These are phyloP conservation scores for Tineola bisselliella DNA, from an alignment of 2,888 invertebrate genomes.

Conservation along the genomic window DNA sequence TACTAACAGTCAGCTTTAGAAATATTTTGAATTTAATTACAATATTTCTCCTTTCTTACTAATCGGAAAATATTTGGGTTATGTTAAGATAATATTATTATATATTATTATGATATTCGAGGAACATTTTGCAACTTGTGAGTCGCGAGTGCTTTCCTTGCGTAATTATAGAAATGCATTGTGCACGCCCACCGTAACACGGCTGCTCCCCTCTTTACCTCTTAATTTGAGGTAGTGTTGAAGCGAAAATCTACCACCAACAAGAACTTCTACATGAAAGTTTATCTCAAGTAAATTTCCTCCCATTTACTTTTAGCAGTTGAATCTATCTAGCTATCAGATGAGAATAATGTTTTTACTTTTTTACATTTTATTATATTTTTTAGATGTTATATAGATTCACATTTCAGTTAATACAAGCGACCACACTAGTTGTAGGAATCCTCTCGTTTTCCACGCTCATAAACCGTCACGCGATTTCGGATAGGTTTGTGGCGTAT, in stretches of 20 bases:
- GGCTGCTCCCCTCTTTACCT: constrained; percentile 34
- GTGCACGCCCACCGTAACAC: constrained; percentile 38
- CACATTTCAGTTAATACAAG: too few relatives aligned
- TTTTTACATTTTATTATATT: too few relatives aligned
- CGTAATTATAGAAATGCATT: constrained; percentile 60
- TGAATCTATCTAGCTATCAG: background rate
- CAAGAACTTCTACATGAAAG: background rate
- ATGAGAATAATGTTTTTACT: too few relatives aligned
- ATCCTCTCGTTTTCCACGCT: constrained; percentile 30
- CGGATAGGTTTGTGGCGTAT: constrained; percentile 28
- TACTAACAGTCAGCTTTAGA: background rate
- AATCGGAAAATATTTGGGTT: too few relatives aligned
- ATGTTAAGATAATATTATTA: too few relatives aligned
- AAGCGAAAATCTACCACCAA: background rate
- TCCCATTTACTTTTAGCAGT: background rate
- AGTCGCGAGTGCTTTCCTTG: constrained; percentile 21
- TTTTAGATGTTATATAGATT: too few relatives aligned
- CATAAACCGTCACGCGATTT: constrained; percentile 32
- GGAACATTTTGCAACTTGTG: constrained; percentile 5
- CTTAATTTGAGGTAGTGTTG: constrained; percentile 27
- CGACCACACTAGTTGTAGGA: constrained; percentile 16
- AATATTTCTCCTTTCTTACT: too few relatives aligned
- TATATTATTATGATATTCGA: constrained; percentile 8
- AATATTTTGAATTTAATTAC: background rate
- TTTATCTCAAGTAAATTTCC: background rate